These are phyloP conservation scores for Siniperca obscura DNA, from an alignment of 2,797 vertebrate genomes.

Conservation along the genomic window DNA sequence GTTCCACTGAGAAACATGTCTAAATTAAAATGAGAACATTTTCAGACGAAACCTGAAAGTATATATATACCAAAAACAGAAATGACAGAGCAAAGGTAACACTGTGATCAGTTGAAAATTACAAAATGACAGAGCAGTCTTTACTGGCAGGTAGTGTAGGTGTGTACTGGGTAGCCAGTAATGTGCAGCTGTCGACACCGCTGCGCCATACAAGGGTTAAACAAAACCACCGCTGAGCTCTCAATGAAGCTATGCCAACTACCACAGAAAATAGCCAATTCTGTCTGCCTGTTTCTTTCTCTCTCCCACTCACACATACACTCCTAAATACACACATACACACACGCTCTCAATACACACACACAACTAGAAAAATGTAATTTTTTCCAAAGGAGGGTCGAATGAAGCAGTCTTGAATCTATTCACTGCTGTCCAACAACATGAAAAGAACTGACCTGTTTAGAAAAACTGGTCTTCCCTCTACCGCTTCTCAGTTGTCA, in stretches of 20 bases:
- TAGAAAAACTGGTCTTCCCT: slow-evolving; percentile 51
- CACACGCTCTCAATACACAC: slow-evolving; percentile 15
- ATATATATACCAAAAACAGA: slow-evolving; percentile 7
- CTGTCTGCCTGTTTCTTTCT: slow-evolving; percentile 48
- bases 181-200: slow-evolving; percentile 64
- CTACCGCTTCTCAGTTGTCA: slow-evolving; percentile 37
- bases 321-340: neutral
- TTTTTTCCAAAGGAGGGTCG: slow-evolving; percentile 46
- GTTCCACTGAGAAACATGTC: slow-evolving; percentile 53
- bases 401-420: slow-evolving; percentile 62
- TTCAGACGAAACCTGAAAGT: slow-evolving; percentile 18
- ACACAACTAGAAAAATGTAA: slow-evolving; percentile 41
- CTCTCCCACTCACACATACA: slow-evolving; percentile 19
- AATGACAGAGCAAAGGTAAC: slow-evolving; percentile 13
- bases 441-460: slow-evolving; percentile 61
- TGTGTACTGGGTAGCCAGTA: slow-evolving; percentile 44
- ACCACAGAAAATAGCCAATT: slow-evolving; percentile 68
- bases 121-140: slow-evolving; percentile 42
- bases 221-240: slow-evolving; percentile 68
- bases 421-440: slow-evolving; percentile 68
- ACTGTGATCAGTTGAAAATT: slow-evolving; percentile 41
- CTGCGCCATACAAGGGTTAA: slow-evolving; percentile 65
- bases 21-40: slow-evolving; percentile 50
- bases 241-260: slow-evolving; percentile 59
- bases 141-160: slow-evolving; percentile 51